Conservation (phyloP, 1,140 invertebrate genomes). For the Diuraphis noxia region DNA sequence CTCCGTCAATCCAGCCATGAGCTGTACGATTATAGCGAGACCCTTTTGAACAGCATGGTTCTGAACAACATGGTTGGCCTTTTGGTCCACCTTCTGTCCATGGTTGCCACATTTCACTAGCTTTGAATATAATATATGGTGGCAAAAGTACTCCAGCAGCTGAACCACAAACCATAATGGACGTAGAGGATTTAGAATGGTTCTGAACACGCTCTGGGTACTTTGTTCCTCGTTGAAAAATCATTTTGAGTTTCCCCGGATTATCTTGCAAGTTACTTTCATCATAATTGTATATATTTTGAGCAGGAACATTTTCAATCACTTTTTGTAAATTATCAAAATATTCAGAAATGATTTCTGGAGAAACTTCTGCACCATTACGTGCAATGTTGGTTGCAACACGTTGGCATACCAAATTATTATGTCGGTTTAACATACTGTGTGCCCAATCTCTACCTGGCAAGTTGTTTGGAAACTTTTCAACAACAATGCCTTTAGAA, state of each 20-base stretch:
- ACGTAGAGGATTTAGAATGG: neutral
- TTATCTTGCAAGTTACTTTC: neutral
- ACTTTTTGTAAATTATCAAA: constrained; percentile 1
- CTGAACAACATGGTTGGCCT: neutral
- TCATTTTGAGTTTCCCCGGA: neutral
- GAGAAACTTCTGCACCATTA: neutral
- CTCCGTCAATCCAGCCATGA: neutral
- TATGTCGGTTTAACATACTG: neutral
- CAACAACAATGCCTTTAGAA: neutral
- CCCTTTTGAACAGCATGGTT: neutral
- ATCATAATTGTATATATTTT: neutral
- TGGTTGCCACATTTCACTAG: neutral
- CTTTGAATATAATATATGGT: neutral
- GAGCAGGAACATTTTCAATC: neutral
- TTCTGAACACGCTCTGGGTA: neutral
- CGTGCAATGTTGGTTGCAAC: neutral
- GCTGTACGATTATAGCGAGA: neutral
- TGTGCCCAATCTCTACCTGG: neutral
- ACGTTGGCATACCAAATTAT: neutral
- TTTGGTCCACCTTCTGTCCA: constrained; percentile 15
- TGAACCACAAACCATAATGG: constrained; percentile 12
- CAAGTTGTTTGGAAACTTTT: neutral
- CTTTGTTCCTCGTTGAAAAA: neutral
- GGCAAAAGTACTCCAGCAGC: neutral
- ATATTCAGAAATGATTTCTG: neutral